Base-by-base conservation (phyloP, 2,113 vertebrate species). In the Copsychus sechellarum region DNA sequence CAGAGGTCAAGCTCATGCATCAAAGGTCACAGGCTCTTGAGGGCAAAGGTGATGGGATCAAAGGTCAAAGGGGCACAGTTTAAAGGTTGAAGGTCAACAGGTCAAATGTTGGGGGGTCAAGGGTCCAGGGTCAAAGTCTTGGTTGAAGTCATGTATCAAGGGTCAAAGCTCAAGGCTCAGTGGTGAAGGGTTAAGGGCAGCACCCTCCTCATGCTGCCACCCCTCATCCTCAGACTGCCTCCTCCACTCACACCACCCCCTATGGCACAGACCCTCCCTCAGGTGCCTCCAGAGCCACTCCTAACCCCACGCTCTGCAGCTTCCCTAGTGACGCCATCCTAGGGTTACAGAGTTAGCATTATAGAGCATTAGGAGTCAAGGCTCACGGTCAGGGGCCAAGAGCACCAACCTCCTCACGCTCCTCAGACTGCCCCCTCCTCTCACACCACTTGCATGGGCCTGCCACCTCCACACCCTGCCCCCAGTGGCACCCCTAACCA, bases 401-500 rank as follows among this genome's bases (percentile, higher is more conserved):
- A 36, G 20, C 50, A 65, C 9, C 33, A 45, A 5, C 20, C 26
- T 24, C 16, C 25, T 56, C 26, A 24, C 0, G 1, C 25, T 65
- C 48, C 40, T 45, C 77, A 36, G 33, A 54, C 33, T 54, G 33
- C 18, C 12, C 62, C 28, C 9, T 38, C 9, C 26, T 7, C 42
- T 47, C 42, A 16, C 2, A 3, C 17, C 21, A 31, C 16, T 23
- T 2, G 1, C 14, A 29, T 47, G 33, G 33, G 8, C 33, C 24
- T 0, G 0, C 31, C 3, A 3, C 16, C 51, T 26, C 31, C 51
- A 43, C 14, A 18, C 2, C 0, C 25, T 11, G 7, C 9, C 20
- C 23, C 19, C 31, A 45, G 40, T 5, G 15, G 20, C 33, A 33
- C 22, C 26, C 51, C n/a, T 45, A 45, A 24, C 26, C 21, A 31